These are phyloP conservation scores for Plebejus melissa DNA, from an alignment of 2,888 invertebrate genomes.

Conservation along the genomic window DNA sequence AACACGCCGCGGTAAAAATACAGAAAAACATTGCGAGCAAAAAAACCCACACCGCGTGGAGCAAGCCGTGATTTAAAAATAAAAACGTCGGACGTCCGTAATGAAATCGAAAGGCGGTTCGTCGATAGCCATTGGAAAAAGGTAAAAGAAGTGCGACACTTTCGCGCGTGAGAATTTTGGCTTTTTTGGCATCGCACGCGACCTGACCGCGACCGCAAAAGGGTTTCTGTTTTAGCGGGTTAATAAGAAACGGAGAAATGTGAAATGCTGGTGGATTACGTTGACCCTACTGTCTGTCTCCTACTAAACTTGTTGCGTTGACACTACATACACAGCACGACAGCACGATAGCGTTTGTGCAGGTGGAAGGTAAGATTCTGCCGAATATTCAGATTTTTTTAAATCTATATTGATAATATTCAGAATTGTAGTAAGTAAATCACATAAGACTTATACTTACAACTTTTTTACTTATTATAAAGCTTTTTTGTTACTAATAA, in stretches of 20 bases:
- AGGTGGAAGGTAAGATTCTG: too few relatives aligned
- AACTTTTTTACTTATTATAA: too few relatives aligned
- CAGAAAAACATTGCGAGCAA: conserved; percentile 60
- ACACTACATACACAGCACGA: not conserved
- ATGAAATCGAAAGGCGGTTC: conserved; percentile 79
- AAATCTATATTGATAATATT: too few relatives aligned
- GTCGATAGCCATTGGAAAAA: conserved; percentile 77
- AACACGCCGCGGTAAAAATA: conserved; percentile 64
- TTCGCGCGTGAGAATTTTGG: conserved; percentile 76
- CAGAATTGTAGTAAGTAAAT: too few relatives aligned
- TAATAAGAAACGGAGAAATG: conserved; percentile 46
- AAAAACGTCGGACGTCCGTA: conserved; percentile 75
- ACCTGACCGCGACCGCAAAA: conserved; percentile 43
- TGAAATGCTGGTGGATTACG: conserved; percentile 28
- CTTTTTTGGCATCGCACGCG: conserved; percentile 59
- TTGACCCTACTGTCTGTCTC: not conserved
- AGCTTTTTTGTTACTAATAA: too few relatives aligned
- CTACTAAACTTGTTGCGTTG: not conserved
- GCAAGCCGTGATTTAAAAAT: conserved; percentile 76
- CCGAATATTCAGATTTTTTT: too few relatives aligned
- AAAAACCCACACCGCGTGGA: conserved; percentile 65
- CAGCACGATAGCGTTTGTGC: too few relatives aligned
- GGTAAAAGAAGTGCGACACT: conserved; percentile 73
- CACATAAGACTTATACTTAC: too few relatives aligned
- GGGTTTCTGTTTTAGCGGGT: conserved; percentile 46